Base-by-base conservation (phyloP, 2,797 vertebrate species). In the Eulemur albifrons region DNA sequence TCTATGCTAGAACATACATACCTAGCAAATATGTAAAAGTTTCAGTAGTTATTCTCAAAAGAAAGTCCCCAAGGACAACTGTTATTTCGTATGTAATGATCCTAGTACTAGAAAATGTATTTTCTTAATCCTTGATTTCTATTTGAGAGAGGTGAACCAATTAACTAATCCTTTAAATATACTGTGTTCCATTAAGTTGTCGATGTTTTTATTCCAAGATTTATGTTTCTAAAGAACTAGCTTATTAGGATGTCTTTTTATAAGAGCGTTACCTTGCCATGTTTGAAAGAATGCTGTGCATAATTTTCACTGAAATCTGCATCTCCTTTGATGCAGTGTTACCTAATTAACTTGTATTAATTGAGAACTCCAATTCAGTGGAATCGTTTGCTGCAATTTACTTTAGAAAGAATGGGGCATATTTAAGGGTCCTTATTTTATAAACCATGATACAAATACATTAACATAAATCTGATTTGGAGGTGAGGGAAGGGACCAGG, bases 11-110 rank as follows among this genome's bases (percentile, higher is more conserved):
- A n/a, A 9, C 10, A 1, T 6, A 21, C 12, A 21, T 5, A 3
- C 2, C 0, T 4, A 35, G 32, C 25, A 12, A 1, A 11, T 3
- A 30, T 0, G 2, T 12, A 20, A 4, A 30, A 6, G 4, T 9
- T 32, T 9, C 11, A 18, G 50, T 7, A 13, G 40, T 6, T 7
- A 5, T 6, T 30, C 50, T 82, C n/a, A 43, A 18, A 30, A n/a
- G 65, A 12, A 11, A 69, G 40, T 17, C 84, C 12, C 40, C n/a
- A 0, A 15, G 0, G 14, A 10, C 21, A 32, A 10, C 14, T 27
- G 0, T 4, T 27, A 10, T n/a, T 57, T 50, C 50, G 4, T 12
- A 8, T 30, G 13, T 32, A 4, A 4, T 35, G 76, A 20, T 61
- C 25, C 18, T 7, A 11, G 9, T 9, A 32, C 88, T 40, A 8